Evolutionary conservation across 1,140 invertebrate genomes (phyloP).

Genomic region (Neodiprion lecontei): DNA sequence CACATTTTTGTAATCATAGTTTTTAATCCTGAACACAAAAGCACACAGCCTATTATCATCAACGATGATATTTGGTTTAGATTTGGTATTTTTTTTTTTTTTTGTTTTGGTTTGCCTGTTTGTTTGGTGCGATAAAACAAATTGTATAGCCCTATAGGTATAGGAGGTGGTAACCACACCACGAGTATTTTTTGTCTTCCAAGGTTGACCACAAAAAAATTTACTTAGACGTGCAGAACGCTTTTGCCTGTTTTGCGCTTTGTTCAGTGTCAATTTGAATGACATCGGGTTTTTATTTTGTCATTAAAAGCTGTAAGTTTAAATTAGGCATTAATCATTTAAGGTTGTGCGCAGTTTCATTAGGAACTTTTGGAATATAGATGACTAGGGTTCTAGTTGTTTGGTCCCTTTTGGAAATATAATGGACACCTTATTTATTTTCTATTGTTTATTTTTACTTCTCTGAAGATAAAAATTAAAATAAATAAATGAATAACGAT

Average conservation of each 20-base stretch:
- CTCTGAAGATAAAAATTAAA: slow-evolving; percentile 5
- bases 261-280: slow-evolving; percentile 53
- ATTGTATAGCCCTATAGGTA: slow-evolving; percentile 52
- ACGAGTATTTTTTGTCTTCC: slow-evolving; percentile 54
- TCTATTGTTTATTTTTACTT: background rate
- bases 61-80: slow-evolving; percentile 35
- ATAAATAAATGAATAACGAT: background rate
- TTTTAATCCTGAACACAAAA: slow-evolving; percentile 51
- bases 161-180: slow-evolving; percentile 51
- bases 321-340: slow-evolving; percentile 62
- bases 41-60: slow-evolving; percentile 56
- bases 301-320: slow-evolving; percentile 62
- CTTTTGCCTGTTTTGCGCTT: slow-evolving; percentile 49
- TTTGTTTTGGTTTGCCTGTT: slow-evolving; percentile 35
- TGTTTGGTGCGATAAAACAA: slow-evolving; percentile 59
- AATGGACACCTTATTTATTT: background rate
- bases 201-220: slow-evolving; percentile 57
- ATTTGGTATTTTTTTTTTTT: slow-evolving; percentile 27
- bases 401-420: slow-evolving; percentile 45
- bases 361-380: slow-evolving; percentile 45
- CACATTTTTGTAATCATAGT: slow-evolving; percentile 49
- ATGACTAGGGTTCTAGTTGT: slow-evolving; percentile 45
- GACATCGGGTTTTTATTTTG: slow-evolving; percentile 56
- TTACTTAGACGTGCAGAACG: slow-evolving; percentile 50
- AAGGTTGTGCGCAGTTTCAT: slow-evolving; percentile 46